phyloP scores from a whole-genome alignment of 2,888 invertebrate genomes.

The Pollenia labialis region DNA sequence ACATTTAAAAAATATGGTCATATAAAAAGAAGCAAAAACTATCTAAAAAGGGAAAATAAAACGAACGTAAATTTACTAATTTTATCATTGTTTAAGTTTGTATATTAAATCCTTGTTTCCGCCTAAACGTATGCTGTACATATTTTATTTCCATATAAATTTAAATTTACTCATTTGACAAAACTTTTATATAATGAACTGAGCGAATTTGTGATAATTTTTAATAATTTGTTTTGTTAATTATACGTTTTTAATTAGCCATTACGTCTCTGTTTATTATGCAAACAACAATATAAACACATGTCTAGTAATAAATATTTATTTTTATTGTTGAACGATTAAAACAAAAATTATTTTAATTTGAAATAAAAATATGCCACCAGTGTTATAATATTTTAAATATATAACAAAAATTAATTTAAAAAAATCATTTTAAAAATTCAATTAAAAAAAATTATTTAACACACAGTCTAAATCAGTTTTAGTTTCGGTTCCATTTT shows the following conservation, averaged over 20 bases:
- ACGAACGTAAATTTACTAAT: too few relatives aligned
- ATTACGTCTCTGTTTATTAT: constrained; percentile 7
- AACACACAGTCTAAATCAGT: too few relatives aligned
- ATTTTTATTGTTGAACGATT: constrained; percentile 35
- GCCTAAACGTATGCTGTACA: background rate
- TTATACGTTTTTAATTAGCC: constrained; percentile 10
- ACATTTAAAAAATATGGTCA: background rate
- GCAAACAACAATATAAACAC: background rate
- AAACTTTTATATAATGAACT: constrained; percentile 26
- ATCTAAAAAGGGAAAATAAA: too few relatives aligned
- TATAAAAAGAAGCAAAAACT: too few relatives aligned
- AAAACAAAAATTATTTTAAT: constrained; percentile 36
- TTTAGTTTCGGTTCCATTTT: too few relatives aligned
- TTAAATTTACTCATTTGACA: background rate
- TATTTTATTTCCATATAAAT: background rate
- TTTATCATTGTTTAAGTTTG: too few relatives aligned
- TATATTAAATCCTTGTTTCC: background rate
- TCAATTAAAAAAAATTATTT: too few relatives aligned
- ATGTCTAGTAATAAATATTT: constrained; percentile 41
- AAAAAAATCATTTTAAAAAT: too few relatives aligned
- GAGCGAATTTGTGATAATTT: constrained; percentile 1
- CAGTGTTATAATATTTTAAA: background rate
- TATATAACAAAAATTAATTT: background rate
- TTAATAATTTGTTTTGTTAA: background rate
- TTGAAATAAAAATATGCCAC: background rate